Evolutionary conservation across 92 coral and sea anemone species (phyloP).

Genomic region (Paramuricea clavata): DNA sequence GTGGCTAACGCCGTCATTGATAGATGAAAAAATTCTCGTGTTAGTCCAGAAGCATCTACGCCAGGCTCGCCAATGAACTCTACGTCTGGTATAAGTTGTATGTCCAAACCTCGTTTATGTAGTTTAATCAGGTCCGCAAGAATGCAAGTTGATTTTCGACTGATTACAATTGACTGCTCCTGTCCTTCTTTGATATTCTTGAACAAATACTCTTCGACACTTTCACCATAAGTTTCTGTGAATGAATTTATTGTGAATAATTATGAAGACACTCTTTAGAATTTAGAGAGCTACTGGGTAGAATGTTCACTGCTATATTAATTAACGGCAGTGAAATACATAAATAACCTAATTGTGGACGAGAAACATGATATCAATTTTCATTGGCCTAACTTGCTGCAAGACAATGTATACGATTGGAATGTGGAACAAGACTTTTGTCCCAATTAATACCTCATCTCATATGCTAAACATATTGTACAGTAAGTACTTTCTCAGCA

Average conservation of each 20-base stretch:
- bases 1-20: background rate
- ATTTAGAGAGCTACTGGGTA: too few relatives aligned
- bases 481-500: too few relatives aligned
- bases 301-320: too few relatives aligned
- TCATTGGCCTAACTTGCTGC: background rate
- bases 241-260: background rate
- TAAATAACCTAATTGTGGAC: too few relatives aligned
- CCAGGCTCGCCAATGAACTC: background rate
- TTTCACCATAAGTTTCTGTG: background rate
- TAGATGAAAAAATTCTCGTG: background rate
- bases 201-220: background rate
- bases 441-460: too few relatives aligned
- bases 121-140: constrained; percentile 61
- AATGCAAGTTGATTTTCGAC: constrained; percentile 45
- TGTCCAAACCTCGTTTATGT: constrained; percentile 46
- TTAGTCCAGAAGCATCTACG: background rate
- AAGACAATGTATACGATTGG: background rate
- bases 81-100: background rate
- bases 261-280: background rate
- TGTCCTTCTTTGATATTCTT: background rate
- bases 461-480: too few relatives aligned
- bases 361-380: too few relatives aligned
- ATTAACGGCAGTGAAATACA: too few relatives aligned
- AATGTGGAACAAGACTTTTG: too few relatives aligned
- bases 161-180: constrained; percentile 47